Percentiles rank a stretch among this genome's conserved stretches.
These are phyloP conservation scores for Alligator mississippiensis DNA, from an alignment of 2,113 vertebrate species.

Conservation along the genomic window DNA sequence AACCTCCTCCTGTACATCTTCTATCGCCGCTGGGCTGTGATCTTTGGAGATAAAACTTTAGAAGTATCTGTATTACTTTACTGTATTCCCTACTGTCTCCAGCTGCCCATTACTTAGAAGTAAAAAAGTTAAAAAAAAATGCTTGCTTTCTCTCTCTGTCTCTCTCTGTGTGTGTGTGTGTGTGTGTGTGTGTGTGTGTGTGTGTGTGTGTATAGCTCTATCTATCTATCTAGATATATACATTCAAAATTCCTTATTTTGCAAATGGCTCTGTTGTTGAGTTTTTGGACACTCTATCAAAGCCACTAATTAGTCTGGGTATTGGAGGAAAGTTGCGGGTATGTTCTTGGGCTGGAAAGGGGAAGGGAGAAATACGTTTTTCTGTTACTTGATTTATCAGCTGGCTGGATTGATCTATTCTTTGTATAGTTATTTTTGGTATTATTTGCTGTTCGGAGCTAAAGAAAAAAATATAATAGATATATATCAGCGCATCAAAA, in stretches of 20 bases:
- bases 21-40: neutral
- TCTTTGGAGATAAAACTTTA: neutral
- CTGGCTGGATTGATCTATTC: neutral
- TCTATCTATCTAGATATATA: no score
- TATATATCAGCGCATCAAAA: neutral
- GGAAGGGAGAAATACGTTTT: neutral
- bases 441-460: neutral
- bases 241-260: neutral
- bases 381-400: neutral
- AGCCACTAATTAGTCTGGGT: neutral
- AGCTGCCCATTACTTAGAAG: neutral
- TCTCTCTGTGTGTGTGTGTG: neutral
- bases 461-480: neutral
- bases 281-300: no score
- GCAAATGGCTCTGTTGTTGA: rapidly evolving
- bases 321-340: neutral
- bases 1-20: neutral
- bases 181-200: no score
- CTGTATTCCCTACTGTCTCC: neutral
- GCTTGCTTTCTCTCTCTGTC: neutral
- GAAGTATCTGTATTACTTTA: neutral
- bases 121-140: no score
- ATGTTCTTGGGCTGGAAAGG: neutral
- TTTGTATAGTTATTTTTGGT: neutral
- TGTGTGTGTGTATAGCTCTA: no score